Evolutionary conservation across 2,797 vertebrate species (phyloP).

Genomic region (Neomorphus geoffroyi): DNA sequence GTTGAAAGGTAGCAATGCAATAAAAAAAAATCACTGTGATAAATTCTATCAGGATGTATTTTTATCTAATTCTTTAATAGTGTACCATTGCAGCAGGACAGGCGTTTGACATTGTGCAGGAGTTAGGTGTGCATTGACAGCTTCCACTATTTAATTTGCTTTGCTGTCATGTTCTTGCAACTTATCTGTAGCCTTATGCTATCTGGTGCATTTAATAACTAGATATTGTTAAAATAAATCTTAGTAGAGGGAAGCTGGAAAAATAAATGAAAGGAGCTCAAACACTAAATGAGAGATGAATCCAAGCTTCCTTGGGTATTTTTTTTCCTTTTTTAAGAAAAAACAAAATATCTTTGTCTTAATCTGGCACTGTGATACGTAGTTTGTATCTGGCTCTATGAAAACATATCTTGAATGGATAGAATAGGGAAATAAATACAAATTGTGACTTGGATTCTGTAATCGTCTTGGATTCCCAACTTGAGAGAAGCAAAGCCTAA

Average conservation of each 20-base stretch:
- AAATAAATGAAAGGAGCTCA: background rate
- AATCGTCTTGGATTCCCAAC: background rate
- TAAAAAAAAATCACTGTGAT: background rate
- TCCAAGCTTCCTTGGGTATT: background rate
- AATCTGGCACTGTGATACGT: background rate
- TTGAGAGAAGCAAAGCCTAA: background rate
- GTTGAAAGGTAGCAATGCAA: background rate
- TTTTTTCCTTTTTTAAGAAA: background rate
- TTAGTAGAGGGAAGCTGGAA: background rate
- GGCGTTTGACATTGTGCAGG: background rate
- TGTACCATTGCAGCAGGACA: background rate
- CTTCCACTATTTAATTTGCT: constrained; percentile 50
- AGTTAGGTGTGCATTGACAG: background rate
- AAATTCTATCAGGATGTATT: background rate
- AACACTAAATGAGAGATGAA: background rate
- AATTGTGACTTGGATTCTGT: background rate
- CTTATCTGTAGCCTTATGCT: constrained; percentile 14
- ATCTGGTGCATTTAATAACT: constrained; percentile 49
- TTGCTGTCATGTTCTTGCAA: constrained; percentile 37
- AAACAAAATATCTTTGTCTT: background rate
- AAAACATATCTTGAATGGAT: background rate
- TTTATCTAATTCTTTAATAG: background rate
- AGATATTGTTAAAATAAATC: constrained; percentile 42
- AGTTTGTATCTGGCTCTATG: background rate
- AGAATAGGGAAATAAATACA: background rate